phyloP scores from a whole-genome alignment of 2,888 invertebrate genomes.

The Euclidia mi region DNA sequence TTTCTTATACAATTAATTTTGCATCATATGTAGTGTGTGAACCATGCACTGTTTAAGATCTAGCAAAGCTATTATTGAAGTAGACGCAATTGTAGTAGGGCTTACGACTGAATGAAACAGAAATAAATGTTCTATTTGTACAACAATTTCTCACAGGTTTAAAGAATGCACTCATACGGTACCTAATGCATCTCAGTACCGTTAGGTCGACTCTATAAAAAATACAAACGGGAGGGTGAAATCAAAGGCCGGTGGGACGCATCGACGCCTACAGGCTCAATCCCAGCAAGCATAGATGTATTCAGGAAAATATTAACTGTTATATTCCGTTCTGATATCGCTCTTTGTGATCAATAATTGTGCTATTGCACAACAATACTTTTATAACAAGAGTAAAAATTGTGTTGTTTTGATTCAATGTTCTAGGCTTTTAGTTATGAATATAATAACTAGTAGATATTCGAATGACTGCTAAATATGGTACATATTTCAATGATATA shows the following conservation, averaged over 20 bases:
- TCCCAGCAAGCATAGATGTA: constrained; percentile 20
- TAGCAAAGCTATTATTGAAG: too few species aligned
- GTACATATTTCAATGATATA: too few species aligned
- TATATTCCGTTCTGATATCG: neutral
- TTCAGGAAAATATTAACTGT: constrained; percentile 29
- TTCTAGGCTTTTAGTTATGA: too few species aligned
- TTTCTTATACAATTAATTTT: too few species aligned
- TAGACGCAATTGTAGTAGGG: too few species aligned
- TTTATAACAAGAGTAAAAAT: neutral
- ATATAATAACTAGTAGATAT: too few species aligned
- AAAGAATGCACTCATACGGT: constrained; percentile 64
- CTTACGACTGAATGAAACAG: too few species aligned
- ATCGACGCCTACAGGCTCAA: constrained; percentile 38
- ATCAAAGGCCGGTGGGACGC: constrained; percentile 70
- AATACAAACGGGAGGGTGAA: constrained; percentile 77
- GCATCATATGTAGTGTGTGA: too few species aligned
- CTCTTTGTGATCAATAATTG: constrained; percentile 12
- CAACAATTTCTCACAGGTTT: constrained; percentile 36
- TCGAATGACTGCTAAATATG: too few species aligned
- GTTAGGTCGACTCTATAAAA: constrained; percentile 82
- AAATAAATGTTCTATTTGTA: neutral
- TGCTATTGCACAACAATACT: neutral
- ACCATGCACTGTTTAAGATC: too few species aligned
- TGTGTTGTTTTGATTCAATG: too few species aligned
- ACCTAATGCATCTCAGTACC: constrained; percentile 70